A percentile compares a stretch with the other conserved stretches of the same genome.
phyloP scores from a whole-genome alignment of 2,888 invertebrate species.

The Hirtodrosophila cameraria region DNA sequence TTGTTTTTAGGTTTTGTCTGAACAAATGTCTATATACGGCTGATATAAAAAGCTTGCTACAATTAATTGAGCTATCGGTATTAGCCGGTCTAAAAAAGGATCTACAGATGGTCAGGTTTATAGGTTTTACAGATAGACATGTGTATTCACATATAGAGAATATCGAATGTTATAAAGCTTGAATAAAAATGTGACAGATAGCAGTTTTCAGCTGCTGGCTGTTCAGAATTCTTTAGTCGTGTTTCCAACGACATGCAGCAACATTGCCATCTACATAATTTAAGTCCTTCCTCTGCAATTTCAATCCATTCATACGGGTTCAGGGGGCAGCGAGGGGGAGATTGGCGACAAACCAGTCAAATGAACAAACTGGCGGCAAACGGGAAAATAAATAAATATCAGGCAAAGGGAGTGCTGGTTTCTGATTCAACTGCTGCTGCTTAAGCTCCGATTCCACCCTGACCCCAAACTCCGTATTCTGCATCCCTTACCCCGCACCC shows the following conservation, averaged over 20 bases:
- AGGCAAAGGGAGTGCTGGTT: slow-evolving; percentile 1
- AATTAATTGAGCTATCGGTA: too few species aligned
- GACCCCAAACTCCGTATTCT: too few species aligned
- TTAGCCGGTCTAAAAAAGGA: too few species aligned
- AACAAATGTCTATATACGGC: too few species aligned
- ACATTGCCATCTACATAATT: slow-evolving; percentile 44
- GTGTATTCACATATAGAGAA: slow-evolving; percentile 3
- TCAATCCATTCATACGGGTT: neutral
- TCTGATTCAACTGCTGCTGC: slow-evolving; percentile 26
- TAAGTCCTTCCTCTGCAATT: slow-evolving; percentile 33
- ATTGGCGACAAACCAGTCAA: slow-evolving; percentile 36
- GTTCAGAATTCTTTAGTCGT: slow-evolving; percentile 39
- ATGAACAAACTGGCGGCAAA: slow-evolving; percentile 18
- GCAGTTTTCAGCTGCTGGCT: slow-evolving; percentile 31
- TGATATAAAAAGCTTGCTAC: too few species aligned
- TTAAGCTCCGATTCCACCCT: too few species aligned
- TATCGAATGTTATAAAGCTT: too few species aligned
- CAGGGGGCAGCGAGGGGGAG: too few species aligned
- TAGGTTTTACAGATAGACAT: neutral
- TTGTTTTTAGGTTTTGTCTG: too few species aligned
- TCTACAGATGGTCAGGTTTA: too few species aligned
- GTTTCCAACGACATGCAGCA: slow-evolving; percentile 30
- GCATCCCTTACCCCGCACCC: neutral
- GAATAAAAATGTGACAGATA: slow-evolving; percentile 24
- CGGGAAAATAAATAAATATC: slow-evolving; percentile 57